phyloP scores from a whole-genome alignment of 2,888 invertebrate species.

The Ptychoptera albimana region DNA sequence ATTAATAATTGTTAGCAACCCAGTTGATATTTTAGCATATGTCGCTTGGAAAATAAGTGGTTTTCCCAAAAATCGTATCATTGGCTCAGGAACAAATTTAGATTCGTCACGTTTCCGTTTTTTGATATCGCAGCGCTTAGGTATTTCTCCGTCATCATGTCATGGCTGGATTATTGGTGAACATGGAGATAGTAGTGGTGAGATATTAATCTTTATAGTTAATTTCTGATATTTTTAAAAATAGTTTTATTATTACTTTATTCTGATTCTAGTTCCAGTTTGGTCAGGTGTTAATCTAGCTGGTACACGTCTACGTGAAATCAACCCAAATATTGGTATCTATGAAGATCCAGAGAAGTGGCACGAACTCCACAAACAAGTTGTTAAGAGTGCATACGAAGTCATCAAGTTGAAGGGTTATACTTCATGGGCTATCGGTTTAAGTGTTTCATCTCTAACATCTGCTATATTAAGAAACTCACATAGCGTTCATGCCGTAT shows the following conservation, averaged over 20 bases:
- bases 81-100: constrained; percentile 79
- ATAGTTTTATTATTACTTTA: no score
- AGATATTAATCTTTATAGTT: no score
- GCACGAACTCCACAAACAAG: constrained; percentile 52
- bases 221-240: no score
- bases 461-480: constrained; percentile 50
- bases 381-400: constrained; percentile 61
- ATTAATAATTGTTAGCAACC: constrained; percentile 69
- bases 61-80: constrained; percentile 61
- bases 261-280: no score
- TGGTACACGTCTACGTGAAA: constrained; percentile 56
- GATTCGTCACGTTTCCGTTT: constrained; percentile 78
- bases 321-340: constrained; percentile 52
- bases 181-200: constrained; percentile 73
- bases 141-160: constrained; percentile 58
- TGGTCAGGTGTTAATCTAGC: constrained; percentile 83
- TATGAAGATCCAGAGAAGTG: constrained; percentile 55
- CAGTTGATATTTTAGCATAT: constrained; percentile 75
- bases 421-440: constrained; percentile 74
- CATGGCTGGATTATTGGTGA: constrained; percentile 85
- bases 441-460: constrained; percentile 50
- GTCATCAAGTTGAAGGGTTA: constrained; percentile 69
- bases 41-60: constrained; percentile 80
- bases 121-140: constrained; percentile 57
- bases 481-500: constrained; percentile 43